phyloP scores from a whole-genome alignment of 2,113 vertebrate species.

The Prionailurus viverrinus region DNA sequence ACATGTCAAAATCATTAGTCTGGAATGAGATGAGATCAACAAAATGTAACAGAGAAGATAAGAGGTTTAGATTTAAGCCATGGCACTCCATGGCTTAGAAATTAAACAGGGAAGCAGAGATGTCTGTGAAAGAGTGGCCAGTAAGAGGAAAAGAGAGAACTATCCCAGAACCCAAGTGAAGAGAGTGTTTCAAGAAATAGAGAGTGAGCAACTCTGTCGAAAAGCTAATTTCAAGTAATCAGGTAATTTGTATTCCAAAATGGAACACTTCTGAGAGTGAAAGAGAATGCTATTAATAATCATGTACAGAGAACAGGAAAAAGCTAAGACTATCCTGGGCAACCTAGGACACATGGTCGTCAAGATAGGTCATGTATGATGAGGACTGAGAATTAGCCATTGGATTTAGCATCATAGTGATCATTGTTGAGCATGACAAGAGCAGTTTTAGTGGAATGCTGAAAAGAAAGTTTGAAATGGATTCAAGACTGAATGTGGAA shows the following conservation, averaged over 20 bases:
- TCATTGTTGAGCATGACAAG: not conserved
- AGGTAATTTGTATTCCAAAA: not conserved
- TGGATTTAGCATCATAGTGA: not conserved
- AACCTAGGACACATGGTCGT: not conserved
- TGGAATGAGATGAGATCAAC: not conserved
- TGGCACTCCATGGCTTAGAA: constrained; percentile 2
- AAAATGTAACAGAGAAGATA: not conserved
- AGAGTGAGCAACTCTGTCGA: not conserved
- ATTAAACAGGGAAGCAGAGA: not conserved
- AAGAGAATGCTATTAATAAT: not conserved
- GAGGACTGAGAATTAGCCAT: not conserved
- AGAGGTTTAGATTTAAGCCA: not conserved
- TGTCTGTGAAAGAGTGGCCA: not conserved
- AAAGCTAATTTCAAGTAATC: not conserved
- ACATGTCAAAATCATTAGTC: not conserved
- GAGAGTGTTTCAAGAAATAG: not conserved
- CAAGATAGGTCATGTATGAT: not conserved
- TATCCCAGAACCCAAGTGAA: not conserved
- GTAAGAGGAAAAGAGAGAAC: not conserved
- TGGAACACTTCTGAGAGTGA: not conserved
- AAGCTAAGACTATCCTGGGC: not conserved
- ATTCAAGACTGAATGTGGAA: not conserved
- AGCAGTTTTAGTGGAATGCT: not conserved
- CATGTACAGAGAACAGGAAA: not conserved
- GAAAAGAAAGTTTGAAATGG: not conserved